Conservation (phyloP, 2,113 vertebrate species). For the Periophthalmodon schlosseri region DNA sequence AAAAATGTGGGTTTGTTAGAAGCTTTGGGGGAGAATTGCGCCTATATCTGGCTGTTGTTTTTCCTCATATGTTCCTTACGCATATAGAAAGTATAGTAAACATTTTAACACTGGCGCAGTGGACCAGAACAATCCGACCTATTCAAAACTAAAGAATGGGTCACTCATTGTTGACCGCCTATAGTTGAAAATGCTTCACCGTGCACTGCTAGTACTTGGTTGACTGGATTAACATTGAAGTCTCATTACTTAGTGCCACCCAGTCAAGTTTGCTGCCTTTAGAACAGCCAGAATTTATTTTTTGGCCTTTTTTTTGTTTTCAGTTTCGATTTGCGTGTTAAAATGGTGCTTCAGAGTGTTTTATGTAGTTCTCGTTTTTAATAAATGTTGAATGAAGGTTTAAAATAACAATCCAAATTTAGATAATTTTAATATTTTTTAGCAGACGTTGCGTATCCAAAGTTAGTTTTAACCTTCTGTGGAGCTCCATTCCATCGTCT, state of each 20-base stretch:
- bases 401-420: conserved; percentile 29
- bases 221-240: conserved; percentile 50
- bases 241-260: conserved; percentile 61
- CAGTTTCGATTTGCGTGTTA: conserved; percentile 20
- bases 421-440: conserved; percentile 14
- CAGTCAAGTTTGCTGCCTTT: conserved; percentile 60
- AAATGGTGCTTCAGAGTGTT: conserved; percentile 59
- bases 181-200: conserved; percentile 38
- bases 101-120: conserved; percentile 61
- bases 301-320: conserved; percentile 32
- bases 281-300: conserved; percentile 39
- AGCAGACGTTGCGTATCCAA: conserved; percentile 28
- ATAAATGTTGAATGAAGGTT: conserved; percentile 49
- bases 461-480: conserved; percentile 30
- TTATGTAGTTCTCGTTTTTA: conserved; percentile 40
- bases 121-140: conserved; percentile 64
- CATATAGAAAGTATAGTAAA: conserved; percentile 44
- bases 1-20: conserved; percentile 20
- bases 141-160: conserved; percentile 36
- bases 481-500: conserved; percentile 59
- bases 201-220: conserved; percentile 55
- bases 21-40: conserved; percentile 36
- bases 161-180: conserved; percentile 41
- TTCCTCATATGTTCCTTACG: conserved; percentile 27
- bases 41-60: conserved; percentile 27